phyloP scores from a whole-genome alignment of 2,797 vertebrate species.

The Parauchenoglanis ngamensis region DNA sequence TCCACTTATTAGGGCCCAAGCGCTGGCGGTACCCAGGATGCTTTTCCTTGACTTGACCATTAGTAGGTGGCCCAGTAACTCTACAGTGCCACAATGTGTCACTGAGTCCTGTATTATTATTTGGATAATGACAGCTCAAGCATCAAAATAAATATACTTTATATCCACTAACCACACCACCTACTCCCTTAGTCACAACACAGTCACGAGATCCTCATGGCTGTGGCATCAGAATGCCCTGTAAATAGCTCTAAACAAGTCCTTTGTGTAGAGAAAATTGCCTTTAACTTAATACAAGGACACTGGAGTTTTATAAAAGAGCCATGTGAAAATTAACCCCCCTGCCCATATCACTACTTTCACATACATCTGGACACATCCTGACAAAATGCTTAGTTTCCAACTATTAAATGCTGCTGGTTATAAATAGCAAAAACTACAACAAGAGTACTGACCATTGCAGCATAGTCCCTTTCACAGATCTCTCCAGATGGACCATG shows the following conservation, averaged over 20 bases:
- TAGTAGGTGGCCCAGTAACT: too few species aligned
- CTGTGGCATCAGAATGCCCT: constrained; percentile 45
- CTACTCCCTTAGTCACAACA: constrained; percentile 1
- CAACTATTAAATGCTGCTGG: neutral
- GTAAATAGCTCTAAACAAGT: constrained; percentile 50
- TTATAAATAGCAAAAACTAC: neutral
- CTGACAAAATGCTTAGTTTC: neutral
- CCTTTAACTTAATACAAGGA: neutral
- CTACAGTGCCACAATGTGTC: too few species aligned
- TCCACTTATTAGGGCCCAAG: neutral
- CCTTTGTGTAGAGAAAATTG: constrained; percentile 4
- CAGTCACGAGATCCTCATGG: constrained; percentile 43
- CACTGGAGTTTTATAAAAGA: neutral
- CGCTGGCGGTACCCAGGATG: too few species aligned
- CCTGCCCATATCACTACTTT: too few species aligned
- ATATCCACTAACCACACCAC: neutral
- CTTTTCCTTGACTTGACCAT: too few species aligned
- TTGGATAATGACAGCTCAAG: neutral
- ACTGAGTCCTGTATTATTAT: neutral
- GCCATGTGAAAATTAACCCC: neutral
- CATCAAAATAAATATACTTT: neutral
- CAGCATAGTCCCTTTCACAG: neutral
- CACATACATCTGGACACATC: neutral
- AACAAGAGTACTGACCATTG: neutral
- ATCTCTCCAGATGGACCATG: constrained; percentile 46